Conservation (phyloP, 2,113 vertebrate species). For the Anguilla japonica region DNA sequence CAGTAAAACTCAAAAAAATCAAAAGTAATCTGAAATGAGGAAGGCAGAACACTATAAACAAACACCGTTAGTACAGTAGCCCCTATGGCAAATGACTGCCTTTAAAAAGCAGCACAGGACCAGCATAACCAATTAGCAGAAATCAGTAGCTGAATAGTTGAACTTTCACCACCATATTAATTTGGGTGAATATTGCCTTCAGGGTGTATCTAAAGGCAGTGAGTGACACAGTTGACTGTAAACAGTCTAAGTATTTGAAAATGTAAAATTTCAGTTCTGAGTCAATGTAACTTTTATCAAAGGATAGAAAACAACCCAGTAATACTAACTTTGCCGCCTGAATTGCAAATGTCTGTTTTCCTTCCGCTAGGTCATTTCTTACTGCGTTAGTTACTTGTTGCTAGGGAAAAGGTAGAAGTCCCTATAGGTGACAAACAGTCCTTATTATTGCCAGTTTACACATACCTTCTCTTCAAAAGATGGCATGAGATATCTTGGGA, state of each 20-base stretch:
- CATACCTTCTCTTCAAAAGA: conserved; percentile 19
- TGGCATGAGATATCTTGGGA: conserved; percentile 16
- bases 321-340: neutral
- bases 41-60: no score
- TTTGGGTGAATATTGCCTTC: neutral
- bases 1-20: no score
- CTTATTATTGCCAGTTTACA: conserved; percentile 28
- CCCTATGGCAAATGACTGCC: neutral
- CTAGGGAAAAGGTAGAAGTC: conserved; percentile 13
- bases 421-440: conserved; percentile 28
- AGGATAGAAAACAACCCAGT: neutral
- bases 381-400: conserved; percentile 15
- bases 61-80: neutral
- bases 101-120: neutral
- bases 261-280: neutral
- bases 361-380: conserved; percentile 18
- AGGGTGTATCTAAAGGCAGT: neutral
- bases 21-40: no score
- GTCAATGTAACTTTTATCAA: neutral
- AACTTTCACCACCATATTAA: neutral
- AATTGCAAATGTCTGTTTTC: conserved; percentile 10
- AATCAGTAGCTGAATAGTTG: neutral
- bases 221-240: neutral
- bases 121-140: neutral
- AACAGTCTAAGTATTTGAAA: neutral